Percentiles rank a stretch among this genome's conserved stretches.
Conservation (phyloP, 2,113 vertebrate species). For the Todiramphus chloris region DNA sequence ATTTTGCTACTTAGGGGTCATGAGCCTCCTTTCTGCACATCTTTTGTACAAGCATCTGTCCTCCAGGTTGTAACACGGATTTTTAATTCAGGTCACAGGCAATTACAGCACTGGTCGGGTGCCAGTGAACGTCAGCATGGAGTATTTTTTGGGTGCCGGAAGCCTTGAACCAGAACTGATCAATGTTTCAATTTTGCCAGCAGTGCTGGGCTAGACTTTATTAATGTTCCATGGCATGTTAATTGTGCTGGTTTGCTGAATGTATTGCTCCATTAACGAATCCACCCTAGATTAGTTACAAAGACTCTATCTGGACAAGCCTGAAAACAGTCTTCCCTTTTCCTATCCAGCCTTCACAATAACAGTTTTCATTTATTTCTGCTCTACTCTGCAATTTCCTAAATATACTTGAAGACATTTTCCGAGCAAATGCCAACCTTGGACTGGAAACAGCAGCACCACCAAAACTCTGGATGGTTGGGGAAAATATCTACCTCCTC, state of each 20-base stretch:
- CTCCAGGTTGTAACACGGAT: background rate
- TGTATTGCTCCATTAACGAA: slow-evolving; percentile 55
- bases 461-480: background rate
- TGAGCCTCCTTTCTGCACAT: background rate
- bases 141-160: background rate
- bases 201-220: slow-evolving; percentile 32
- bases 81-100: background rate
- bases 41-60: background rate
- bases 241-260: slow-evolving; percentile 25
- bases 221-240: slow-evolving; percentile 29
- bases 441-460: background rate
- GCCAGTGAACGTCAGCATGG: background rate
- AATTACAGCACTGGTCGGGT: background rate
- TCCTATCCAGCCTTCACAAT: background rate
- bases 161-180: slow-evolving; percentile 42
- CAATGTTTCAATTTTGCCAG: slow-evolving; percentile 44
- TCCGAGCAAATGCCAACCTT: background rate
- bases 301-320: slow-evolving; percentile 20
- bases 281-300: slow-evolving; percentile 35
- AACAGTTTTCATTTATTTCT: background rate
- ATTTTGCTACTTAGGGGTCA: background rate
- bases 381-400: background rate
- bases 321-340: background rate
- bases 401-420: background rate
- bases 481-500: background rate